These are phyloP conservation scores for Elachura formosa DNA, from an alignment of 2,113 vertebrate species.

Conservation along the genomic window DNA sequence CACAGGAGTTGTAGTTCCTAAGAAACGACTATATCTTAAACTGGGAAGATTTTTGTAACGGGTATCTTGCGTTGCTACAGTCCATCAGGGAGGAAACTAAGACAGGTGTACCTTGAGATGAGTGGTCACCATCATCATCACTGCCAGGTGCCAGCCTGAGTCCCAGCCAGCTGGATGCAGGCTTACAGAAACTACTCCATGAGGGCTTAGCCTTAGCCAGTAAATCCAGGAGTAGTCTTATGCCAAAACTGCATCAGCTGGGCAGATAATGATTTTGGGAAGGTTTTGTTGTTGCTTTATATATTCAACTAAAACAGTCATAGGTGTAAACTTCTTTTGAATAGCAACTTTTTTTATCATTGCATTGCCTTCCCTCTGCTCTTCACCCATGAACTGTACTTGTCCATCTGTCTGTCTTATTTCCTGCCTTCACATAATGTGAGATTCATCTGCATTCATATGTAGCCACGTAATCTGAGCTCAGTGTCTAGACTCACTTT, in stretches of 20 bases:
- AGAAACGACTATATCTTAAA: background rate
- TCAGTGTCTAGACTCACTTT: conserved; percentile 48
- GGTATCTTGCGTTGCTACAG: background rate
- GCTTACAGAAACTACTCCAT: accelerated
- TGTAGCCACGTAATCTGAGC: conserved; percentile 10
- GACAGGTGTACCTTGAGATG: accelerated
- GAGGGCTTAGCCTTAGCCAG: background rate
- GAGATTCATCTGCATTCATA: conserved; percentile 31
- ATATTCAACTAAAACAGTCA: background rate
- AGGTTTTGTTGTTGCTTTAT: background rate
- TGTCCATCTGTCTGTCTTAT: background rate
- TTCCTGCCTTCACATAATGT: background rate
- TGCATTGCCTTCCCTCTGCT: background rate
- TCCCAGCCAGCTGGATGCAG: background rate
- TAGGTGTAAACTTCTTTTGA: background rate
- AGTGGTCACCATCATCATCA: background rate
- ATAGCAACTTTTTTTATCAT: background rate
- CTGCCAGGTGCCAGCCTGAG: background rate
- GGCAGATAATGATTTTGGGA: background rate
- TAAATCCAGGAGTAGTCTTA: background rate
- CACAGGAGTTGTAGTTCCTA: background rate
- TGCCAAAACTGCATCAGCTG: background rate
- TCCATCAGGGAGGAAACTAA: background rate
- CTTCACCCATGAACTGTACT: background rate
- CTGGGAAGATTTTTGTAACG: background rate